These are phyloP conservation scores for Sturmia bella DNA, from an alignment of 2,888 invertebrate species.

Conservation along the genomic window DNA sequence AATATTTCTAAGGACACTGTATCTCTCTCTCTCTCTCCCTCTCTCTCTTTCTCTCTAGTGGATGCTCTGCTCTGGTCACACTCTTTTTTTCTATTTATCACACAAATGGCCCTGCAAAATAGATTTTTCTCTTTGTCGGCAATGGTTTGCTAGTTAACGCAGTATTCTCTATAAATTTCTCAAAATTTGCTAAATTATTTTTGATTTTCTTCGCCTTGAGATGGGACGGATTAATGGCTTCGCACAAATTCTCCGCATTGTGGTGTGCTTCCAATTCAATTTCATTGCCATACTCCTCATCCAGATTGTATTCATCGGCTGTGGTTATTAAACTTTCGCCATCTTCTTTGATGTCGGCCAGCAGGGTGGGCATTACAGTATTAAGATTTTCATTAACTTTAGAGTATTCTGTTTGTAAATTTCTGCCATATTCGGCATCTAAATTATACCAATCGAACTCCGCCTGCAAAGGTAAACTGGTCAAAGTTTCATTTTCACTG, in stretches of 20 bases:
- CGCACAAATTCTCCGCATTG: conserved; percentile 50
- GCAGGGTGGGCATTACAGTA: conserved; percentile 69
- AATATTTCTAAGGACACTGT: not conserved
- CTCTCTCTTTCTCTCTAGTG: not conserved
- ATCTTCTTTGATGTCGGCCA: conserved; percentile 77
- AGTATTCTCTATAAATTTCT: conserved; percentile 78
- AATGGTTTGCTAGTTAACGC: conserved; percentile 77
- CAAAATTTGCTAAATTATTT: conserved; percentile 78
- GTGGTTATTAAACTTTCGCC: conserved; percentile 73
- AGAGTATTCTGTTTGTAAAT: conserved; percentile 72
- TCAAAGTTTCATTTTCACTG: conserved; percentile 57
- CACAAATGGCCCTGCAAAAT: conserved; percentile 81
- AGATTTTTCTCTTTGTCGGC: conserved; percentile 80
- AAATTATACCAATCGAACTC: conserved; percentile 82
- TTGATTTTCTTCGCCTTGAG: conserved; percentile 74
- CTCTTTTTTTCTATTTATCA: too few species aligned
- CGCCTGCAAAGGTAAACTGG: conserved; percentile 78
- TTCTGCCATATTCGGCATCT: conserved; percentile 80
- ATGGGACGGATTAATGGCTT: conserved; percentile 65
- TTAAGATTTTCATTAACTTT: conserved; percentile 72
- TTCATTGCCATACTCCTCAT: conserved; percentile 78
- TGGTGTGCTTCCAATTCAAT: conserved; percentile 46
- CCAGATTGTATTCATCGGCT: conserved; percentile 81
- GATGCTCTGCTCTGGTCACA: too few species aligned
- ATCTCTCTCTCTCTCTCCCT: conserved; percentile 1